These are phyloP conservation scores for Apomyelois bistriatella DNA, from an alignment of 2,888 invertebrate species.

Conservation along the genomic window DNA sequence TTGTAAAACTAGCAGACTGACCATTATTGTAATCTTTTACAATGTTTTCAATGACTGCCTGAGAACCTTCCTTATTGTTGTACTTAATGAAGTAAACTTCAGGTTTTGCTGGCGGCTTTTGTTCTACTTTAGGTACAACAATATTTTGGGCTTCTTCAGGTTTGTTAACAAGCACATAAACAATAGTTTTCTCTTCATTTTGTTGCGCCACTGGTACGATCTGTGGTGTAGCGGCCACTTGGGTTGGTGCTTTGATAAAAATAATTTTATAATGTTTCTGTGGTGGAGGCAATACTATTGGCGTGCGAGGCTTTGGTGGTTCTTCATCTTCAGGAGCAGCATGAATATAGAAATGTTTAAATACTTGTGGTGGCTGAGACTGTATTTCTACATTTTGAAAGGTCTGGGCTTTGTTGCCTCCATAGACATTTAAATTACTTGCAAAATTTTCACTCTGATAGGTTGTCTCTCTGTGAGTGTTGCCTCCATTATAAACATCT, in stretches of 20 bases:
- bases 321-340: constrained; percentile 73
- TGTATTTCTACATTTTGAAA: constrained; percentile 83
- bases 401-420: constrained; percentile 36
- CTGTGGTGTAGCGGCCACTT: constrained; percentile 82
- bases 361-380: constrained; percentile 86
- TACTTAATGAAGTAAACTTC: constrained; percentile 90
- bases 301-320: constrained; percentile 77
- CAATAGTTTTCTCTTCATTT: constrained; percentile 87
- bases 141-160: constrained; percentile 85
- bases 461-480: not conserved
- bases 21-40: constrained; percentile 59
- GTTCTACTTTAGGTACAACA: constrained; percentile 82
- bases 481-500: not conserved
- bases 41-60: constrained; percentile 66
- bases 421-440: constrained; percentile 20
- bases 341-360: constrained; percentile 75
- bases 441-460: constrained; percentile 23
- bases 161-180: constrained; percentile 88
- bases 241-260: constrained; percentile 87
- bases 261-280: constrained; percentile 90
- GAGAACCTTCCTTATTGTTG: constrained; percentile 82
- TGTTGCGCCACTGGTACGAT: constrained; percentile 83
- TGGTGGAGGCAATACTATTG: constrained; percentile 80
- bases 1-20: constrained; percentile 23
- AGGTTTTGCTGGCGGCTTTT: constrained; percentile 86